Conservation (phyloP, 2,797 vertebrate genomes). For the Anguilla pacifica region DNA sequence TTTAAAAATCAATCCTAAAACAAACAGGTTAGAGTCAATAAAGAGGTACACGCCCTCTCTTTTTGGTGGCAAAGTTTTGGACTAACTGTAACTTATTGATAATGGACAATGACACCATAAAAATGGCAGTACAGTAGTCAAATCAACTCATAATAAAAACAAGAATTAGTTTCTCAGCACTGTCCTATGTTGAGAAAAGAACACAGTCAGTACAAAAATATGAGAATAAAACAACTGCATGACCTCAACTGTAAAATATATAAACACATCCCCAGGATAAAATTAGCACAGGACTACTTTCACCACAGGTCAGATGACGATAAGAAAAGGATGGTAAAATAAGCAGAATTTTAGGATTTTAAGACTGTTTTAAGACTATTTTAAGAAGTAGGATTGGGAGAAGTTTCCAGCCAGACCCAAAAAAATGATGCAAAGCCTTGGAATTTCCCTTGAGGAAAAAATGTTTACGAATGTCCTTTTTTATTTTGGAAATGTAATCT, state of each 20-base stretch:
- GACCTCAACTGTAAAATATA: neutral
- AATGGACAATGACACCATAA: no score
- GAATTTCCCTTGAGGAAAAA: conserved; percentile 20
- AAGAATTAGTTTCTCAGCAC: no score
- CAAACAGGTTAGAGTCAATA: neutral
- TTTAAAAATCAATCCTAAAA: no score
- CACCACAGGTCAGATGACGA: conserved; percentile 8
- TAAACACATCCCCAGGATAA: neutral
- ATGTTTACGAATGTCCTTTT: conserved; percentile 17
- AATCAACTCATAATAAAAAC: no score
- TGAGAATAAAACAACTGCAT: neutral
- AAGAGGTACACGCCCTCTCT: no score
- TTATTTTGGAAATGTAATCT: conserved; percentile 24
- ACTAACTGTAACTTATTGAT: no score
- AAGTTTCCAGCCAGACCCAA: neutral
- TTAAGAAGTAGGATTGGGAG: neutral
- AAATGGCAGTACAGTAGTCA: no score
- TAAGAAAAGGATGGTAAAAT: neutral
- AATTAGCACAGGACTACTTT: conserved; percentile 21
- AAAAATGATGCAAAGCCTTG: conserved; percentile 26
- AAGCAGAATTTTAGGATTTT: neutral
- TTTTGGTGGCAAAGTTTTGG: no score
- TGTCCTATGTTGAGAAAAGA: neutral
- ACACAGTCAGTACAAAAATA: neutral
- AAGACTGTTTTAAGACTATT: no score